These are phyloP conservation scores for Rhynchophorus ferrugineus DNA, from an alignment of 1,140 invertebrate species.

Conservation along the genomic window DNA sequence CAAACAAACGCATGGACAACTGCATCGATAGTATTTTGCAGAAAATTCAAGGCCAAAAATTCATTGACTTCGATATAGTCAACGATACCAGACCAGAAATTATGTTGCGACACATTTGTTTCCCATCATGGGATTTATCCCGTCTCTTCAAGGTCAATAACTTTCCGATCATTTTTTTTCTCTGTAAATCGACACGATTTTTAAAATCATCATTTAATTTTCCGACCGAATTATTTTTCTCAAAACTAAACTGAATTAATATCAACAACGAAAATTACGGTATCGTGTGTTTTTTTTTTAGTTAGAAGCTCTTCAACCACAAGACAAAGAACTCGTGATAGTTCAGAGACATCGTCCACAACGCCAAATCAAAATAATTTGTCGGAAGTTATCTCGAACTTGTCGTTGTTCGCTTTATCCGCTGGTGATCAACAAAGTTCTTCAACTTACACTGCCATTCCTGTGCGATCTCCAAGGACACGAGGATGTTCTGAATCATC, in stretches of 20 bases:
- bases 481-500: slow-evolving; percentile 27
- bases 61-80: slow-evolving; percentile 11
- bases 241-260: too few species aligned
- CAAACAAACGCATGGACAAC: not conserved
- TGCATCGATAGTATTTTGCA: slow-evolving; percentile 13
- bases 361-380: slow-evolving; percentile 8
- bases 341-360: slow-evolving; percentile 5
- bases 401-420: slow-evolving; percentile 16
- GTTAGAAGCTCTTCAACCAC: slow-evolving; percentile 1
- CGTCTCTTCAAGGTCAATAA: slow-evolving; percentile 11
- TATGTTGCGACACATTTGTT: not conserved
- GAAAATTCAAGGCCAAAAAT: slow-evolving; percentile 15
- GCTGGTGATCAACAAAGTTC: slow-evolving; percentile 1
- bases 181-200: too few species aligned
- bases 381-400: slow-evolving; percentile 21
- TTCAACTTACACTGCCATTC: slow-evolving; percentile 9
- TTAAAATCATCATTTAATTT: too few species aligned
- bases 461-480: slow-evolving; percentile 16
- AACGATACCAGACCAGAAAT: slow-evolving; percentile 5
- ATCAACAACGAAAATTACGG: too few species aligned
- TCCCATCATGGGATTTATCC: slow-evolving; percentile 2
- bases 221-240: too few species aligned
- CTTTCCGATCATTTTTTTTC: too few species aligned
- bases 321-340: slow-evolving; percentile 6
- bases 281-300: too few species aligned